These are phyloP conservation scores for Lota lota DNA, from an alignment of 2,113 vertebrate species.

Conservation along the genomic window DNA sequence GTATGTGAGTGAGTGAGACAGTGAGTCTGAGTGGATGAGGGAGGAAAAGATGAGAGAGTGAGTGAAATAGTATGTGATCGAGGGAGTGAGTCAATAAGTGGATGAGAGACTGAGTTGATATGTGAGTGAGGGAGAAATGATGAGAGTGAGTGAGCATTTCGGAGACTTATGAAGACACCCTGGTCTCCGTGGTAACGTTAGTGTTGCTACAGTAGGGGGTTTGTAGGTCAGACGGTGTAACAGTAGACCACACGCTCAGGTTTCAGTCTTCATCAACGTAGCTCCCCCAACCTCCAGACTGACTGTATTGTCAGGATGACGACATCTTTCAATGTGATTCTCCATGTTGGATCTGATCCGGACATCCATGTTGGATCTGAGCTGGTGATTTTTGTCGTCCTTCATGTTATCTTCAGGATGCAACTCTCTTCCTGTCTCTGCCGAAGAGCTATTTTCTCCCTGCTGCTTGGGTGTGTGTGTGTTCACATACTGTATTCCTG, in stretches of 20 bases:
- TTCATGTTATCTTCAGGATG: slow-evolving; percentile 53
- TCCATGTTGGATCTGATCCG: background rate
- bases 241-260: slow-evolving; percentile 16
- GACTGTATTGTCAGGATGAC: too few relatives aligned
- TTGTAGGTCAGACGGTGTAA: slow-evolving; percentile 35
- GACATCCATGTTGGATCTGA: background rate
- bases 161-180: too few relatives aligned
- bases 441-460: slow-evolving; percentile 21
- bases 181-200: background rate
- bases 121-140: too few relatives aligned
- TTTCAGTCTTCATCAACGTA: slow-evolving; percentile 13
- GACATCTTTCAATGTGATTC: too few relatives aligned
- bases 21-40: too few relatives aligned
- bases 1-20: too few relatives aligned
- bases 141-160: too few relatives aligned
- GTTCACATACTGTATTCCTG: background rate
- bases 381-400: too few relatives aligned
- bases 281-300: background rate
- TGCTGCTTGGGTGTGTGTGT: background rate
- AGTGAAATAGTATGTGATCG: too few relatives aligned
- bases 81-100: too few relatives aligned
- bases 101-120: too few relatives aligned
- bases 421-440: slow-evolving; percentile 36
- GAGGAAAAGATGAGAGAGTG: too few relatives aligned
- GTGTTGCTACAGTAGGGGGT: background rate